These are phyloP conservation scores for Embidobia sp. DNA, from an alignment of 2,888 invertebrate genomes.

Conservation along the genomic window DNA sequence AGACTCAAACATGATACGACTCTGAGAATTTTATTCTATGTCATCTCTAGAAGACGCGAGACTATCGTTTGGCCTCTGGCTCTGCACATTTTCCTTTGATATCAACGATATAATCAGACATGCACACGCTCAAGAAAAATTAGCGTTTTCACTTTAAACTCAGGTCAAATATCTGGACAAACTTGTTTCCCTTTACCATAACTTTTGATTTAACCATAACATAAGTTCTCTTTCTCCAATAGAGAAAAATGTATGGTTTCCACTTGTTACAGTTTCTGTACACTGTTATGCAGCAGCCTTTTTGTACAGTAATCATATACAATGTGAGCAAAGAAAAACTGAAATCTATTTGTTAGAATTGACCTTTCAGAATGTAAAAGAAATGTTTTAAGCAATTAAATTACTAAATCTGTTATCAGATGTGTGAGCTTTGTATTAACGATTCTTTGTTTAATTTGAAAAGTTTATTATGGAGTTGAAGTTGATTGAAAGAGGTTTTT, in stretches of 20 bases:
- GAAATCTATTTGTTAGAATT: no score
- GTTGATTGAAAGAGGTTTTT: no score
- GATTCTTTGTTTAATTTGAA: background rate
- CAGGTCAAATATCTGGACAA: background rate
- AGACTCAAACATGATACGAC: constrained; percentile 48
- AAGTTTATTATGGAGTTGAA: no score
- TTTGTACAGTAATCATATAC: no score
- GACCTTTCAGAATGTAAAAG: background rate
- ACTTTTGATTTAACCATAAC: no score
- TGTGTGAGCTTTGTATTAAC: constrained; percentile 9
- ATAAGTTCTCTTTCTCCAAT: no score
- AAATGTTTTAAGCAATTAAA: background rate
- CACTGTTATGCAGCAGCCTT: no score
- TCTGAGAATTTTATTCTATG: constrained; percentile 52
- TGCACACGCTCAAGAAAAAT: constrained; percentile 8
- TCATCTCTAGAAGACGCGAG: constrained; percentile 39
- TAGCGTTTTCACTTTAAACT: constrained; percentile 15
- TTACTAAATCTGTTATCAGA: background rate
- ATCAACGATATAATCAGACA: constrained; percentile 26
- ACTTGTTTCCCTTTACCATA: no score
- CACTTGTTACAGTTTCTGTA: no score
- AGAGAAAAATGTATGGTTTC: no score
- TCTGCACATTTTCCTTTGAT: constrained; percentile 27
- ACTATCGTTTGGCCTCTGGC: constrained; percentile 28
- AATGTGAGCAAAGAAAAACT: no score